Percentiles rank a stretch among this genome's conserved stretches.
phyloP scores from a whole-genome alignment of 2,888 invertebrate genomes.

The Andrena dorsata region DNA sequence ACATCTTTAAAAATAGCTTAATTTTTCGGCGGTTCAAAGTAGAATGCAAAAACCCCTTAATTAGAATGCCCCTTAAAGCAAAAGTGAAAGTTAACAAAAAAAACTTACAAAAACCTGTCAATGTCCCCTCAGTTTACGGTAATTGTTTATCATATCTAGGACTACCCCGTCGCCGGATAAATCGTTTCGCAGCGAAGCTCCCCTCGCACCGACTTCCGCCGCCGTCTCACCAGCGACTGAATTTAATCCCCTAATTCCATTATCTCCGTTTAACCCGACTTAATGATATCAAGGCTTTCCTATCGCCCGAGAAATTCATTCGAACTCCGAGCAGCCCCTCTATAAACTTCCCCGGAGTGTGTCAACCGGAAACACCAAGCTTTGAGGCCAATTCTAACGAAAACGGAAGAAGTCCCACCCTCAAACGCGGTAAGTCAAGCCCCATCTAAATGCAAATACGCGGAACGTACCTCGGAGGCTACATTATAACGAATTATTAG shows the following conservation, averaged over 20 bases:
- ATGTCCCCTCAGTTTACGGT: neutral
- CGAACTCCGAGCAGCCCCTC: neutral
- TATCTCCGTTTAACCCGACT: slow-evolving; percentile 6
- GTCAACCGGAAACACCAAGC: neutral
- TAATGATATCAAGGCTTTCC: neutral
- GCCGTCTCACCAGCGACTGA: neutral
- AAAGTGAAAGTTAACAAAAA: too few species aligned
- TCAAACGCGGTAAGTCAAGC: neutral
- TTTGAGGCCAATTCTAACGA: neutral
- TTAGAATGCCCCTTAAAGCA: too few species aligned
- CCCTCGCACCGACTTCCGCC: neutral
- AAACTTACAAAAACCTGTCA: too few species aligned
- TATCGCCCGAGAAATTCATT: neutral
- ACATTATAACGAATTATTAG: too few species aligned
- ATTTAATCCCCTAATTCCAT: slow-evolving; percentile 18
- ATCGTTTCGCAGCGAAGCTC: neutral
- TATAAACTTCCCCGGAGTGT: neutral
- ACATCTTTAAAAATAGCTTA: too few species aligned
- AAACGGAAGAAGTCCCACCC: neutral
- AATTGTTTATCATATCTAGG: neutral
- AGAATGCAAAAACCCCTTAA: too few species aligned
- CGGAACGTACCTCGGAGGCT: neutral
- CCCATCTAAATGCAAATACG: slow-evolving; percentile 3
- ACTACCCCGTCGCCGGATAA: neutral
- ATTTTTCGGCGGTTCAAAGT: too few species aligned